Conservation (phyloP, 2,113 vertebrate species). For the Terrapene triunguis region DNA sequence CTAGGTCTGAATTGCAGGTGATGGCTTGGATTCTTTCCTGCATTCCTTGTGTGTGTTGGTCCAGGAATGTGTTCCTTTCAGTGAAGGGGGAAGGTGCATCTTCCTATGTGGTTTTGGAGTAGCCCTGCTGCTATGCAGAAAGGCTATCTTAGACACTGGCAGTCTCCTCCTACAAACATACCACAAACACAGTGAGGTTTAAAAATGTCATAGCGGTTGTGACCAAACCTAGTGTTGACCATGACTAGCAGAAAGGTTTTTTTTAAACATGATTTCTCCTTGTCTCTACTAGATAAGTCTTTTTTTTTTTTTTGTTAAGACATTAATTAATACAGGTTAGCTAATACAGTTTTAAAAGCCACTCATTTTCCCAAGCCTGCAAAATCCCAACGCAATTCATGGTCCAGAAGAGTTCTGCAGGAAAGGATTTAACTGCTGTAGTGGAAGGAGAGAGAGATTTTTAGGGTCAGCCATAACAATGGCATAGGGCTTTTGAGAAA, state of each 20-base stretch:
- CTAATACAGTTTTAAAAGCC: neutral
- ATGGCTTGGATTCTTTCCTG: neutral
- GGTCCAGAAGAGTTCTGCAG: neutral
- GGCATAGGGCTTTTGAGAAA: neutral
- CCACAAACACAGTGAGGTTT: constrained; percentile 32
- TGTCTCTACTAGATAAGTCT: neutral
- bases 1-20: neutral
- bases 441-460: neutral
- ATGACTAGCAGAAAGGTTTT: neutral
- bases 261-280: constrained; percentile 6
- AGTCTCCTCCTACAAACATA: neutral
- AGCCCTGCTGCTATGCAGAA: neutral
- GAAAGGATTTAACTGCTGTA: neutral
- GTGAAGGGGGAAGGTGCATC: neutral
- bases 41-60: neutral
- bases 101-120: neutral
- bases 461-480: neutral
- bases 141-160: neutral
- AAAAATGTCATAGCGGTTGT: neutral
- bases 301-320: neutral
- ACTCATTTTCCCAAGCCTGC: neutral
- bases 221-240: neutral
- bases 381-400: neutral
- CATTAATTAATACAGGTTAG: neutral
- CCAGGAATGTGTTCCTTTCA: neutral